Percentiles rank a stretch among this genome's conserved stretches.
These are phyloP conservation scores for Mesoligia furuncula DNA, from an alignment of 2,888 invertebrate genomes.

Conservation along the genomic window DNA sequence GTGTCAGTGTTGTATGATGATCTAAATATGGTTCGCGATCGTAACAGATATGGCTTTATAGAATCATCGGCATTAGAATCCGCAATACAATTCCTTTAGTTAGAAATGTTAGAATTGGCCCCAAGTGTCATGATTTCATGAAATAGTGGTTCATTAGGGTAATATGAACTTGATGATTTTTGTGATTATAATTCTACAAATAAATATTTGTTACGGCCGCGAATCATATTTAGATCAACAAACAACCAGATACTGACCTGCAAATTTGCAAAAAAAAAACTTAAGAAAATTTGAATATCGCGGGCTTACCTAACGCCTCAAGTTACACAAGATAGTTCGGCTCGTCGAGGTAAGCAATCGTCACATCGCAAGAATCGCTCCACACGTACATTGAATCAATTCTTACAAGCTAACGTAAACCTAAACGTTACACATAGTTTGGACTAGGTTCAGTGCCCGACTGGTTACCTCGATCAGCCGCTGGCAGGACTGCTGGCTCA, in stretches of 20 bases:
- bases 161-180: background rate
- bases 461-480: constrained; percentile 48
- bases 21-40: background rate
- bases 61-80: background rate
- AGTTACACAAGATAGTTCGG: constrained; percentile 37
- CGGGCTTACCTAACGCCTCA: background rate
- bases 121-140: background rate
- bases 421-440: constrained; percentile 53
- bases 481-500: constrained; percentile 59
- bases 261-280: background rate
- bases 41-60: background rate
- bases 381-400: constrained; percentile 60
- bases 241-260: background rate
- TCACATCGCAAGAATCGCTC: constrained; percentile 59
- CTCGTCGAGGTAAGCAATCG: constrained; percentile 59
- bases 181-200: no score
- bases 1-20: background rate
- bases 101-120: background rate
- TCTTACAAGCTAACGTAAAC: constrained; percentile 59
- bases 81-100: background rate
- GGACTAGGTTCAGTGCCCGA: constrained; percentile 62
- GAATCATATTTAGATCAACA: background rate
- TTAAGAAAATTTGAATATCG: background rate
- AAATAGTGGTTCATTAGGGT: no score
- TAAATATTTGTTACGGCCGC: background rate